Evolutionary conservation across 2,888 invertebrate genomes (phyloP).

Genomic region (Apodemia duryi): DNA sequence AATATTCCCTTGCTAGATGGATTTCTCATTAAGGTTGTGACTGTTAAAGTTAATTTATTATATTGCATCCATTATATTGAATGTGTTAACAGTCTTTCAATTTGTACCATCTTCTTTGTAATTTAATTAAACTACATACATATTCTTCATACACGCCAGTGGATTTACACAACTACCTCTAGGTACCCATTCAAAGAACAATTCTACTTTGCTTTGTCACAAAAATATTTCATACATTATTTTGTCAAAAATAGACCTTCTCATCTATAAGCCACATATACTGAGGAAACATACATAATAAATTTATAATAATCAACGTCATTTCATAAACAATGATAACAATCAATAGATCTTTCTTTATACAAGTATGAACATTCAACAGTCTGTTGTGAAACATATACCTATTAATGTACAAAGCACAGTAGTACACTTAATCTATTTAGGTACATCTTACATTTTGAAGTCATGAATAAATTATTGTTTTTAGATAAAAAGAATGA

Average conservation of each 20-base stretch:
- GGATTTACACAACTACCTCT: slow-evolving; percentile 55
- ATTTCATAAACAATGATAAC: slow-evolving; percentile 75
- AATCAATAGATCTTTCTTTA: slow-evolving; percentile 68
- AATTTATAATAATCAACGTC: slow-evolving; percentile 74
- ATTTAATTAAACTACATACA: slow-evolving; percentile 51
- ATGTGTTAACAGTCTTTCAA: slow-evolving; percentile 67
- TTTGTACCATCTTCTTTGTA: slow-evolving; percentile 67
- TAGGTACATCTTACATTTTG: slow-evolving; percentile 38
- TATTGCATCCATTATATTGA: slow-evolving; percentile 28
- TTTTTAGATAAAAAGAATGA: slow-evolving; percentile 12
- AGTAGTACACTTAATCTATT: slow-evolving; percentile 44
- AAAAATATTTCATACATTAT: slow-evolving; percentile 69
- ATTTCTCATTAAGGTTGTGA: slow-evolving; percentile 16
- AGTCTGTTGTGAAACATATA: slow-evolving; percentile 59
- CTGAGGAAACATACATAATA: slow-evolving; percentile 71
- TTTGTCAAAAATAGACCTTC: slow-evolving; percentile 73
- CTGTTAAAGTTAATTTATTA: slow-evolving; percentile 16
- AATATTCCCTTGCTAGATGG: slow-evolving; percentile 4
- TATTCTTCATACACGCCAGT: slow-evolving; percentile 47
- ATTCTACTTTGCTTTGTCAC: slow-evolving; percentile 68
- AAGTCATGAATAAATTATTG: slow-evolving; percentile 23
- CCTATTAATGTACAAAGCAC: slow-evolving; percentile 50
- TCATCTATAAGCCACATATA: slow-evolving; percentile 63
- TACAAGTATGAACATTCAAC: slow-evolving; percentile 66
- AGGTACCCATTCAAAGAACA: slow-evolving; percentile 66